These are phyloP conservation scores for Microcebus murinus DNA, from an alignment of 2,113 vertebrate genomes.

Conservation along the genomic window DNA sequence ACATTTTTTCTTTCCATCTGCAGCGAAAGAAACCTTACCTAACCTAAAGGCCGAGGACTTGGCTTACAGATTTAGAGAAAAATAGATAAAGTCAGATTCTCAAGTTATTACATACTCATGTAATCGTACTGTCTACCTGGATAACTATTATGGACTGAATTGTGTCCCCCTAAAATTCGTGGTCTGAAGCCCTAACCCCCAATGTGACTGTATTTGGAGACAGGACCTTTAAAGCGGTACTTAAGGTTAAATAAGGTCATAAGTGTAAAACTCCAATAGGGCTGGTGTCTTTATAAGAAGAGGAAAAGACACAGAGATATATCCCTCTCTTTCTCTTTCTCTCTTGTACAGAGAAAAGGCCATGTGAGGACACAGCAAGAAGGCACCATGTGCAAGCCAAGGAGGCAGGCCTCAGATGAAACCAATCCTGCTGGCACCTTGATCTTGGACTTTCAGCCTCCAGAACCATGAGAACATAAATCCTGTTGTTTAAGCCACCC, in stretches of 20 bases:
- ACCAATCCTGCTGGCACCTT: neutral
- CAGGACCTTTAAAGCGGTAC: neutral
- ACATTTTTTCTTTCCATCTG: neutral
- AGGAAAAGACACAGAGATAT: neutral
- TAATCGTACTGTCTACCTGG: neutral
- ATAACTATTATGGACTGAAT: neutral
- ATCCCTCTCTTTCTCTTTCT: neutral
- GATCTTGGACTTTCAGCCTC: neutral
- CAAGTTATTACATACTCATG: neutral
- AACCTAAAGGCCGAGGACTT: neutral
- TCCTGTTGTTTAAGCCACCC: neutral
- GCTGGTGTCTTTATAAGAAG: neutral
- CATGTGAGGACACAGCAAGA: neutral
- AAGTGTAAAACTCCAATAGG: neutral
- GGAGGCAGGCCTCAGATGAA: neutral
- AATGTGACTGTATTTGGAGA: neutral
- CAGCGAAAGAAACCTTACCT: neutral
- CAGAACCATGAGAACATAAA: neutral
- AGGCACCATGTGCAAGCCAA: neutral
- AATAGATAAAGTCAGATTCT: neutral
- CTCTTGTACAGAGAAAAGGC: neutral
- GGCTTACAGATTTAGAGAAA: neutral
- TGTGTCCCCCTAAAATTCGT: neutral
- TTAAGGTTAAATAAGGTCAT: neutral
- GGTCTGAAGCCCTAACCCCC: neutral